A percentile compares a stretch with the other conserved stretches of the same genome.
phyloP scores from a whole-genome alignment of 2,113 vertebrate genomes.

The Sminthopsis crassicaudata region DNA sequence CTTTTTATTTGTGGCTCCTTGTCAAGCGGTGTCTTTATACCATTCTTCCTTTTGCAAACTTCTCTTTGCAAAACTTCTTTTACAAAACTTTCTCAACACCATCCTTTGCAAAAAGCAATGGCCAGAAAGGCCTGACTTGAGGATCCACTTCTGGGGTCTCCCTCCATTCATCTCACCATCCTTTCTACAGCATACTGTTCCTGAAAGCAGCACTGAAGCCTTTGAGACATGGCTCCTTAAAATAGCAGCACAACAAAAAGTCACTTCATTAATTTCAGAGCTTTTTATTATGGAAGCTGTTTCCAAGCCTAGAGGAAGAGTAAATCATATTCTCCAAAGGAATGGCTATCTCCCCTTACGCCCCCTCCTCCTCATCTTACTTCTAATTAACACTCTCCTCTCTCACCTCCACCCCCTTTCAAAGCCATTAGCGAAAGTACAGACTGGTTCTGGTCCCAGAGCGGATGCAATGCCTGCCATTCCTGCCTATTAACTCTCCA shows the following conservation, averaged over 20 bases:
- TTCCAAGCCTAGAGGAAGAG: neutral
- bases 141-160: neutral
- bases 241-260: neutral
- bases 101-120: neutral
- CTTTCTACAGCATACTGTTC: neutral
- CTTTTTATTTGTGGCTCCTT: neutral
- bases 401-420: slow-evolving; percentile 12
- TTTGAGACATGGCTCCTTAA: neutral
- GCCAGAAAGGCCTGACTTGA: neutral
- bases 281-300: neutral
- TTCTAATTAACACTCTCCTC: slow-evolving; percentile 49
- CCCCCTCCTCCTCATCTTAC: neutral
- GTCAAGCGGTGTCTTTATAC: neutral
- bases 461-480: slow-evolving; percentile 64
- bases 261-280: neutral
- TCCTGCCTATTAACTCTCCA: slow-evolving; percentile 57
- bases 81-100: neutral
- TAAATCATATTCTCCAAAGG: neutral
- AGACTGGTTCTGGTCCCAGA: slow-evolving; percentile 52
- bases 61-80: neutral
- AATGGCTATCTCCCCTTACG: neutral
- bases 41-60: neutral
- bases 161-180: neutral
- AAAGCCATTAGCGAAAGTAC: slow-evolving; percentile 49
- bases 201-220: neutral